Evolutionary conservation across 1,140 invertebrate genomes (phyloP), one percentile per base, ranked within the genome.

Genomic region (Ceratina australensis): DNA sequence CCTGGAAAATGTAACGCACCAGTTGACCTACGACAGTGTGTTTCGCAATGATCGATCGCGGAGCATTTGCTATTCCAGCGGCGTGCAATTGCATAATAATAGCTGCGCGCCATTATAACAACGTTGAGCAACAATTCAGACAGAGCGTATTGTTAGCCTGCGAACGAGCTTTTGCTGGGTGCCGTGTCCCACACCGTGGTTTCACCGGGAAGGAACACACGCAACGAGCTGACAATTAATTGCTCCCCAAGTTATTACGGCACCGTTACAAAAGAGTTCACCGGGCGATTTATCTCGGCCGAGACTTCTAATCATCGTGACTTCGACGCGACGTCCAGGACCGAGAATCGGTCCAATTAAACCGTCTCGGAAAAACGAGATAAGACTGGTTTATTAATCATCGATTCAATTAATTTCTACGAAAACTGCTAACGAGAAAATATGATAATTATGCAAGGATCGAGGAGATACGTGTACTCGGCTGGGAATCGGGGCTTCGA

Each of bases 1-100:
- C n/a, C 20, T 24, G 26, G 54, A 74, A 64, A 71, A 76, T 60
- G 49, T 15, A 26, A 72, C 18, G 54, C 26, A 71, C 49, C 22
- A 10, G 8, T 66, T 47, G 68, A 81, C 42, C 68, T 67, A 77
- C 20, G 20, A 49, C 3, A 56, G 13, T 68, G 15, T 13, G 49
- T 78, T 72, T 56, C 80, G 65, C 47, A 82, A 84, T 47, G 66
- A 71, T 18, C 68, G 83, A 82, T 76, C 72, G 76, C 61, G 69
- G 60, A 52, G 49, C 26, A 57, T 75, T 86, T 79, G 16, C 71
- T 82, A 85, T 82, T 84, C 77, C 71, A 86, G 61, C 56, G 54
- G 26, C 80, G 74, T 72, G 22, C 57, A 82, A 72, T 86, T 86
- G 80, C 83, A 85, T 74, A 86, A 85, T 81, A 74, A 82, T 80